phyloP scores from a whole-genome alignment of 2,797 vertebrate genomes.

The Fundulus diaphanus region DNA sequence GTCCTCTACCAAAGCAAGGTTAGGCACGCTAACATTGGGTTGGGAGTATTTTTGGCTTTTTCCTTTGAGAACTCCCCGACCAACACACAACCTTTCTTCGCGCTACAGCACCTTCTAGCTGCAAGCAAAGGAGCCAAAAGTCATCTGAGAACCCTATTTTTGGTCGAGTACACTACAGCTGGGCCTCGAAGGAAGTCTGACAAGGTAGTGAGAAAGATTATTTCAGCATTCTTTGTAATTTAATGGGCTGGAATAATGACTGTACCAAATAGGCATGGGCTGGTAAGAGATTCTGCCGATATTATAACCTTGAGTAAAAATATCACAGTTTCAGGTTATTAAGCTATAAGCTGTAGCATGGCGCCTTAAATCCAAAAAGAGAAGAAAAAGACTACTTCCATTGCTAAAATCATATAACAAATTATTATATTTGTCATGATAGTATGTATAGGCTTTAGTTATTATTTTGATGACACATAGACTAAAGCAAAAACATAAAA shows the following conservation, averaged over 20 bases:
- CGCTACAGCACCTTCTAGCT: slow-evolving; percentile 68
- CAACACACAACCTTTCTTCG: slow-evolving; percentile 48
- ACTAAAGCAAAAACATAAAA: not conserved
- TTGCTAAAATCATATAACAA: not conserved
- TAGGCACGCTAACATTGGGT: slow-evolving; percentile 60
- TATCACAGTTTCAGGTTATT: not conserved
- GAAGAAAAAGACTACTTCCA: too few species aligned
- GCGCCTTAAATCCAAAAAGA: not conserved
- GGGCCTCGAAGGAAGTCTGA: slow-evolving; percentile 40
- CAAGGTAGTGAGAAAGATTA: slow-evolving; percentile 49
- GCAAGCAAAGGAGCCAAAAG: slow-evolving; percentile 71
- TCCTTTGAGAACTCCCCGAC: slow-evolving; percentile 71
- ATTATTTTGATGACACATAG: not conserved
- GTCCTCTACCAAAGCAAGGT: slow-evolving; percentile 63
- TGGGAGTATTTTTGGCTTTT: slow-evolving; percentile 77
- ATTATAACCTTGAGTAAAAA: not conserved
- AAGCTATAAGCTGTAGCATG: too few species aligned
- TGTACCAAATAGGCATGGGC: slow-evolving; percentile 5
- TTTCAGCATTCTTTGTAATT: slow-evolving; percentile 43
- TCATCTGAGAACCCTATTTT: slow-evolving; percentile 73
- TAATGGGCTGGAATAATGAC: slow-evolving; percentile 21
- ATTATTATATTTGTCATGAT: not conserved
- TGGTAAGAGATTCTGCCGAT: not conserved
- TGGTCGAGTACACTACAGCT: slow-evolving; percentile 63
- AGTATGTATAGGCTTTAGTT: not conserved